Base-by-base conservation (phyloP, 2,888 invertebrate species). In the Tipula lateralis region DNA sequence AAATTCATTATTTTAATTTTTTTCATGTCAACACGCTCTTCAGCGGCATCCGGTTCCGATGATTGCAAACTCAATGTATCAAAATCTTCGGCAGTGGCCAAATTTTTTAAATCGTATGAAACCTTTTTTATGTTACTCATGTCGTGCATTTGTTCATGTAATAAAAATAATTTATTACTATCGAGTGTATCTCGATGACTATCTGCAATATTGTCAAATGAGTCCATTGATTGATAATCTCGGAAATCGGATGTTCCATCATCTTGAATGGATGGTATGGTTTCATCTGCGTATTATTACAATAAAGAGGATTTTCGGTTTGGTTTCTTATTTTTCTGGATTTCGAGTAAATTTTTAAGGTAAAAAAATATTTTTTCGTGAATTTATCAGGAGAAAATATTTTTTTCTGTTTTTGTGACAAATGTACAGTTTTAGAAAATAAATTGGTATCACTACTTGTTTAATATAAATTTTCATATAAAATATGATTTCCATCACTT, bases 51-150 rank as follows among this genome's bases (percentile, higher is more conserved):
- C 66, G 13, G 29, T 13, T 84, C 83, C 6, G 83, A 83, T 34
- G 86, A 85, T 66, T 83, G 36, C 9, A 84, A 84, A 84, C 85
- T 86, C 19, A 85, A 85, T 29, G 85, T 85, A 84, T 86, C 87
- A 84, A 87, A 86, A 85, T 86, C 86, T 85, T 87, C 87, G 5
- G 86, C 83, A 29, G 86, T 85, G 6, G 87, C 87, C 84, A 87
- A 84, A 84, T 84, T 30, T 44, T 44, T 29, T 6, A 19, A 30
- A 44, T 85, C 84, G 36, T 30, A 36, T 39, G 36, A 39, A 66
- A 39, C 16, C 29, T 36, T 29, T 29, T 82, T 16, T 29, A 24
- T 16, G 29, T 82, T 29, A 16, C 34, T 30, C 12, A 9, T 24
- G 16, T 82, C 32, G 16, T 82, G 30, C 82, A 82, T 82, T 30